Base-by-base conservation (phyloP, 1,140 invertebrate genomes). In the Heliconius nattereri region DNA sequence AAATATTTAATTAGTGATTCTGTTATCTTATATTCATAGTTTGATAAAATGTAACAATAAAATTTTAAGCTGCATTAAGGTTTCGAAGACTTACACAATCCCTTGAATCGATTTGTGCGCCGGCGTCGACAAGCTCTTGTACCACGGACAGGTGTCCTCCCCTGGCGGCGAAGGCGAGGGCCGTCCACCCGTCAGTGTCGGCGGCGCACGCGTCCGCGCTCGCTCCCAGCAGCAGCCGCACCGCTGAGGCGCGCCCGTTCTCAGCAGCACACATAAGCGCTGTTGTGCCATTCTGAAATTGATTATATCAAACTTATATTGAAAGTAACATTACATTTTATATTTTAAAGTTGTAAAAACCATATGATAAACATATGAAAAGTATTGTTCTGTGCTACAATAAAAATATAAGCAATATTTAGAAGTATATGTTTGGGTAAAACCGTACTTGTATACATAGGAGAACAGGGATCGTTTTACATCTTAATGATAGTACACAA, bases 141-240 rank as follows among this genome's bases (percentile, higher is more conserved):
- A 98, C 97, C 71, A 99, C 96, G 80, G 98, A 97, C 26, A 96
- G 95, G 92, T 98, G 96, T 0, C 99, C 99, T 89, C 98, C 97
- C 86, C 98, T 98, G 0, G 98, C 96, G 16, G 98, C 98, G 93
- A 98, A 98, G 70, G 99, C 94, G 57, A 99, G 92, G 6, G 98
- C 96, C 40, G 97, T 98, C 99, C 99, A 99, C 84, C 98, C 98
- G 91, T 99, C 99, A 95, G 96, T 96, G 92, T 99, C 98, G 86
- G 98, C 97, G n/a, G 97, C 97, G 91, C 98, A 97, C 19, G 98
- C 96, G 92, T 99, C 98, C 11, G 98, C 98, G 54, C 97, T 97
- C 88, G 98, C 96, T 71, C 97, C 96, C 74, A 99, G 94, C 35
- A 99, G 95, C 89, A 98, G 96, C 45, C 97, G 95, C 45, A 98